A percentile compares a stretch with the other conserved stretches of the same genome.
These are phyloP conservation scores for Sesia apiformis DNA, from an alignment of 2,888 invertebrate species.

Conservation along the genomic window DNA sequence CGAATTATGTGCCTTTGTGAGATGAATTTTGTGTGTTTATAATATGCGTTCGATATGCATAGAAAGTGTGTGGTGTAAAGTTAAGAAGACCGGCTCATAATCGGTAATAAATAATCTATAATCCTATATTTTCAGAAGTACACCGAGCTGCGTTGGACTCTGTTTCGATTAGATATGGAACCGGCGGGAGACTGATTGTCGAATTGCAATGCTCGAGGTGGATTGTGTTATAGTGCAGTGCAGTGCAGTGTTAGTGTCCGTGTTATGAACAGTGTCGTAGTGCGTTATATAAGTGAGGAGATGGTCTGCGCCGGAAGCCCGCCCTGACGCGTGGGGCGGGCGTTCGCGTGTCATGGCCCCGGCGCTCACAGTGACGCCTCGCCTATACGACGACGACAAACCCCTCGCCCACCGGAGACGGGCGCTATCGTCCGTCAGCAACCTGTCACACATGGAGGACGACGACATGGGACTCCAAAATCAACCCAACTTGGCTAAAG, in stretches of 20 bases:
- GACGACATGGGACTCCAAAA: slow-evolving; percentile 74
- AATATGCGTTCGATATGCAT: slow-evolving; percentile 12
- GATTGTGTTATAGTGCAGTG: slow-evolving; percentile 36
- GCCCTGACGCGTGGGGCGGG: slow-evolving; percentile 56
- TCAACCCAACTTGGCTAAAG: slow-evolving; percentile 72
- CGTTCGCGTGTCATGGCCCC: slow-evolving; percentile 91
- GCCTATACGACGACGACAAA: slow-evolving; percentile 38
- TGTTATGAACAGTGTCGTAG: slow-evolving; percentile 33
- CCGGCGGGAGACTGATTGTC: slow-evolving; percentile 52
- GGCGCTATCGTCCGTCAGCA: slow-evolving; percentile 69
- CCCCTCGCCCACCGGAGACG: slow-evolving; percentile 41
- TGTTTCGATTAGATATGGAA: slow-evolving; percentile 37
- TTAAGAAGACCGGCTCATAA: slow-evolving; percentile 51
- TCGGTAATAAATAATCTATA: slow-evolving; percentile 40
- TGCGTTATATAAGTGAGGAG: slow-evolving; percentile 57
- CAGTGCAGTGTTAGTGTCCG: slow-evolving; percentile 36
- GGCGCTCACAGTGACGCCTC: slow-evolving; percentile 86
- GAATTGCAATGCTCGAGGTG: slow-evolving; percentile 29
- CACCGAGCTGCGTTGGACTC: slow-evolving; percentile 38
- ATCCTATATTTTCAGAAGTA: slow-evolving; percentile 52
- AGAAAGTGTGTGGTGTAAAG: slow-evolving; percentile 21
- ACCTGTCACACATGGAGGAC: slow-evolving; percentile 74
- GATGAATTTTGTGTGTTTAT: slow-evolving; percentile 20
- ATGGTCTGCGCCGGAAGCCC: slow-evolving; percentile 48
- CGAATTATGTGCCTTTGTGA: slow-evolving; percentile 36